Conservation (phyloP, 1,140 invertebrate species). For the Pogonomyrmex barbatus region DNA sequence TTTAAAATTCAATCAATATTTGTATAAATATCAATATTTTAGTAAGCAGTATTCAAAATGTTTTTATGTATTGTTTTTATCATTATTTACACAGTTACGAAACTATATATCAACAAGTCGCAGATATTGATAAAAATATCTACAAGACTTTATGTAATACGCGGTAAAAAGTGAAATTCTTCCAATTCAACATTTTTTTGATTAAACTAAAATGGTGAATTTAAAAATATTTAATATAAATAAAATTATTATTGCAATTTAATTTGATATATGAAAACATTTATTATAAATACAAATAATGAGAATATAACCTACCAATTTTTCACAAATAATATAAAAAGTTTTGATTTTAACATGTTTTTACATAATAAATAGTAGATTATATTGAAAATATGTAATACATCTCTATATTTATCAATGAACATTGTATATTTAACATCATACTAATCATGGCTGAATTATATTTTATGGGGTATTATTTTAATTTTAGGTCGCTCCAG, state of each 20-base stretch:
- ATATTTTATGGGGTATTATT: not conserved
- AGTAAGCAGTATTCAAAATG: not conserved
- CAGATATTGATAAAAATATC: slow-evolving; percentile 4
- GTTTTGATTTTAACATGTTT: not conserved
- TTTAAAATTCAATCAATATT: not conserved
- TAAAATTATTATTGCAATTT: slow-evolving; percentile 1
- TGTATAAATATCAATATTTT: slow-evolving; percentile 4
- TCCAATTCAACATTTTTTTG: not conserved
- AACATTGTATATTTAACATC: too few species aligned
- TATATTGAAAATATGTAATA: not conserved
- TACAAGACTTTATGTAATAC: not conserved
- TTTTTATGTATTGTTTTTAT: not conserved
- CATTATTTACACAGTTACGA: slow-evolving; percentile 22
- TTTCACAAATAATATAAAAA: not conserved
- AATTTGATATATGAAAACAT: not conserved
- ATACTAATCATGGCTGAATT: not conserved
- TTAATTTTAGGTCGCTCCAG: slow-evolving; percentile 83
- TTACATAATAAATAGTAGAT: not conserved
- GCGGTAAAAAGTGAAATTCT: not conserved
- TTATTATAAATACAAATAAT: not conserved
- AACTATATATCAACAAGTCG: not conserved
- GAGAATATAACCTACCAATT: not conserved
- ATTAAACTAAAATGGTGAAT: not conserved
- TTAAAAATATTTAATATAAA: slow-evolving; percentile 9
- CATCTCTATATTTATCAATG: not conserved